These are phyloP conservation scores for Phanerotoma sp. DNA, from an alignment of 2,888 invertebrate species.

Conservation along the genomic window DNA sequence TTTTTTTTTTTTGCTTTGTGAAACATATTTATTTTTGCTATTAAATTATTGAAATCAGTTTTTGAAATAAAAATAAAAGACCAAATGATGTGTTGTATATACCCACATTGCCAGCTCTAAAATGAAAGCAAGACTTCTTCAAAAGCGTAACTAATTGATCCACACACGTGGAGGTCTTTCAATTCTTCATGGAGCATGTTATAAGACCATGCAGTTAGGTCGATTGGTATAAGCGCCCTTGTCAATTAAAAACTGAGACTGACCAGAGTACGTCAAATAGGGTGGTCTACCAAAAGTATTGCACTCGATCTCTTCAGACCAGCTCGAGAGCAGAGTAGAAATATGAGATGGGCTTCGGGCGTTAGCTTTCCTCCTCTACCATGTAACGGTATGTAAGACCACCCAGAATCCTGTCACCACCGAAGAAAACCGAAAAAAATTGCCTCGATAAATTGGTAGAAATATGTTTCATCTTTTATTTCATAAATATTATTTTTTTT, in stretches of 20 bases:
- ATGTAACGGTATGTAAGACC: conserved; percentile 46
- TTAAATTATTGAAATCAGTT: too few species aligned
- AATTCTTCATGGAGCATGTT: conserved; percentile 10
- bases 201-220: not conserved
- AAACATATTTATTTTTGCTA: too few species aligned
- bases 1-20: too few species aligned
- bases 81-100: too few species aligned
- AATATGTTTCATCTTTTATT: too few species aligned
- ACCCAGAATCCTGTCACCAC: conserved; percentile 56
- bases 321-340: conserved; percentile 17
- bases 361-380: conserved; percentile 46
- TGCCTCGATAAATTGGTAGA: too few species aligned
- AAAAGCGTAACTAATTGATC: not conserved
- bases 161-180: not conserved
- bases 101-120: too few species aligned
- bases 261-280: conserved; percentile 4
- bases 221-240: conserved; percentile 14
- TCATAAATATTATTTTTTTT: too few species aligned
- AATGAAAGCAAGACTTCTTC: too few species aligned
- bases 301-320: conserved; percentile 11
- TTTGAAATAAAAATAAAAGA: too few species aligned
- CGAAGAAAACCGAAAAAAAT: conserved; percentile 13
- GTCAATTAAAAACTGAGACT: conserved; percentile 24
- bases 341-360: conserved; percentile 24
- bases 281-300: conserved; percentile 6